A percentile compares a stretch with the other conserved stretches of the same genome.
Conservation (phyloP, 2,797 vertebrate species). For the Lerista edwardsae region DNA sequence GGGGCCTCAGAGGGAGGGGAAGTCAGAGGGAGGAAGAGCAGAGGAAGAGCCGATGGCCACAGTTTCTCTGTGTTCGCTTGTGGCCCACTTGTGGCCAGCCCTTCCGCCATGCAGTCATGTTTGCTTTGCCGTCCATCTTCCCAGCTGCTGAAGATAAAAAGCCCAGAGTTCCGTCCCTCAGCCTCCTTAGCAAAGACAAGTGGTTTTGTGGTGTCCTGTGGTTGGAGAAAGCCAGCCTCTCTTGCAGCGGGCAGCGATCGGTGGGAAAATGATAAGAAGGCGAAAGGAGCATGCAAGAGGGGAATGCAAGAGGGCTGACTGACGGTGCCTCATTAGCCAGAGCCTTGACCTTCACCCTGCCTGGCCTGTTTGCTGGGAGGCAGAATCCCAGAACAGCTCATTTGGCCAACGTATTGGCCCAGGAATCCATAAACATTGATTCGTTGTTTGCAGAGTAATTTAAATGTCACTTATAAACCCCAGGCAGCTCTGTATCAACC, state of each 20-base stretch:
- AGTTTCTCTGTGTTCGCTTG: no score
- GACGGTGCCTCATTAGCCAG: slow-evolving; percentile 84
- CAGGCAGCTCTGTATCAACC: slow-evolving; percentile 82
- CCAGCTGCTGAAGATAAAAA: not conserved
- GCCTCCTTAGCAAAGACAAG: fast-evolving
- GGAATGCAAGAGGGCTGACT: slow-evolving; percentile 62
- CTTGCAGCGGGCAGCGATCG: not conserved
- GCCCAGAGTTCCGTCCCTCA: not conserved
- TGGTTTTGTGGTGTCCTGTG: not conserved
- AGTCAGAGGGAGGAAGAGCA: no score
- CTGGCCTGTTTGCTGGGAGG: slow-evolving; percentile 82
- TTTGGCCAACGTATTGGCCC: slow-evolving; percentile 82
- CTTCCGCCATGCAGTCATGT: no score
- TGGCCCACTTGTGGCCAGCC: no score
- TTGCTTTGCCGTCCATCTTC: not conserved
- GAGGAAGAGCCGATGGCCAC: no score
- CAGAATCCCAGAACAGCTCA: slow-evolving; percentile 75
- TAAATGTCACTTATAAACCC: slow-evolving; percentile 93
- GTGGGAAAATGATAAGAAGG: slow-evolving; percentile 37
- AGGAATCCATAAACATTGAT: slow-evolving; percentile 96
- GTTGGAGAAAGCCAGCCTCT: not conserved
- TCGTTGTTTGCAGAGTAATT: slow-evolving; percentile 93
- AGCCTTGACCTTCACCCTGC: slow-evolving; percentile 89
- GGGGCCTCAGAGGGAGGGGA: no score
- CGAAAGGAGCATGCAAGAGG: slow-evolving; percentile 1